Base-by-base conservation (phyloP, 2,888 invertebrate genomes). In the Drosophila lutescens region DNA sequence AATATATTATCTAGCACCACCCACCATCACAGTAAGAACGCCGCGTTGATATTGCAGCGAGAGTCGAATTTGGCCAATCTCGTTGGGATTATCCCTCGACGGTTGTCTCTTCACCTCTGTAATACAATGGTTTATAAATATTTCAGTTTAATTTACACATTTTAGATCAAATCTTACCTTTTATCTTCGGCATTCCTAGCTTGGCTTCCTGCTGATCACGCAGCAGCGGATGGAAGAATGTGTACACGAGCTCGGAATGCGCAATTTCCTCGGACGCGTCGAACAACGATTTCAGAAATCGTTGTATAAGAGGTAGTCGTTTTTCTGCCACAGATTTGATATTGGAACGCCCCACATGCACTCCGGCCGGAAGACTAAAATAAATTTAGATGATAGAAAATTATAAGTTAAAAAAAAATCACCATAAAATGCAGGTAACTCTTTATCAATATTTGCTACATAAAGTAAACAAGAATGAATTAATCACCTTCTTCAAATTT, bases 151-250 rank as follows among this genome's bases (percentile, higher is more conserved):
- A 36, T 8, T 34, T 2, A 13, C n/a, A 13, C 7, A 1, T 4
- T 7, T 38, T 1, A 7, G 10, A 26, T 10, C 4, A 4, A 1
- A 23, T 49, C 80, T 90, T 88, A 96, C 97, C 96, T 94, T 94
- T 95, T 40, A 95, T 94, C 93, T 96, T 97, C 73, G 94, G 94
- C 80, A 95, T 93, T 91, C 95, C 95, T 71, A 97, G 95, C 82
- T 96, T 96, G 12, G 96, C 95, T 88, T 97, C 97, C 91, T 98
- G 97, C 92, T 98, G 98, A 93, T 99, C 99, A 75, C 99, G 93
- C 73, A 98, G 93, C 74, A 99, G 93, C 2, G 99, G 98, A 93
- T 99, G 99, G 93, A 99, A 99, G 93, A 99, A 99, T 0, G 99
- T 99, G 91, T 99, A 99, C 1, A 99, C 98, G 59, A 99, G 94